Conservation (phyloP, 2,797 vertebrate species). For the Takifugu rubripes region DNA sequence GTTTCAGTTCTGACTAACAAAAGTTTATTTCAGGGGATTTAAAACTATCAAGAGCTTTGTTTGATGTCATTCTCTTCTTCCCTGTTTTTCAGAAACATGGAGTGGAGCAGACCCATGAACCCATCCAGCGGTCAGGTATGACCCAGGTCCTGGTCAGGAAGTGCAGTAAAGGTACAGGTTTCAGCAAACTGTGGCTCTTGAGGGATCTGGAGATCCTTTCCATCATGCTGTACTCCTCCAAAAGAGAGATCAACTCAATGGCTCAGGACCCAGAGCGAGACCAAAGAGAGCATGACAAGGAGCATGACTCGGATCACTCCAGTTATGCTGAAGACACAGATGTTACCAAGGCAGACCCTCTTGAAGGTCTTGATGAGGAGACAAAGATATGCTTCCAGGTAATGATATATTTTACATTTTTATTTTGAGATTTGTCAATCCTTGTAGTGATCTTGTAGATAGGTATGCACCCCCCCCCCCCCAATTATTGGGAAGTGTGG, state of each 20-base stretch:
- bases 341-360: slow-evolving; percentile 84
- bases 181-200: slow-evolving; percentile 97
- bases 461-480: too few species aligned
- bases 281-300: slow-evolving; percentile 81
- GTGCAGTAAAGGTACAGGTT: slow-evolving; percentile 96
- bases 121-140: slow-evolving; percentile 86
- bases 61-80: slow-evolving; percentile 1
- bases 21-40: too few species aligned
- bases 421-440: too few species aligned
- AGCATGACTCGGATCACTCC: slow-evolving; percentile 80
- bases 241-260: slow-evolving; percentile 86
- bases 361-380: slow-evolving; percentile 93
- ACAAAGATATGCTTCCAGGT: slow-evolving; percentile 98
- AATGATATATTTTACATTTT: slow-evolving; percentile 1
- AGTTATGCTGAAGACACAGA: slow-evolving; percentile 77
- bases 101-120: slow-evolving; percentile 83
- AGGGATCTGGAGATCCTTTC: slow-evolving; percentile 96
- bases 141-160: slow-evolving; percentile 93
- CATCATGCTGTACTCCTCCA: slow-evolving; percentile 96
- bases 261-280: slow-evolving; percentile 81
- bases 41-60: not conserved
- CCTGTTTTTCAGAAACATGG: slow-evolving; percentile 78
- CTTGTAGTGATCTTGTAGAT: too few species aligned
- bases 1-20: not conserved
- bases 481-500: too few species aligned